Evolutionary conservation across 2,113 vertebrate genomes (phyloP), one percentile per base, ranked within the genome.

Genomic region (Crotalus viridis): DNA sequence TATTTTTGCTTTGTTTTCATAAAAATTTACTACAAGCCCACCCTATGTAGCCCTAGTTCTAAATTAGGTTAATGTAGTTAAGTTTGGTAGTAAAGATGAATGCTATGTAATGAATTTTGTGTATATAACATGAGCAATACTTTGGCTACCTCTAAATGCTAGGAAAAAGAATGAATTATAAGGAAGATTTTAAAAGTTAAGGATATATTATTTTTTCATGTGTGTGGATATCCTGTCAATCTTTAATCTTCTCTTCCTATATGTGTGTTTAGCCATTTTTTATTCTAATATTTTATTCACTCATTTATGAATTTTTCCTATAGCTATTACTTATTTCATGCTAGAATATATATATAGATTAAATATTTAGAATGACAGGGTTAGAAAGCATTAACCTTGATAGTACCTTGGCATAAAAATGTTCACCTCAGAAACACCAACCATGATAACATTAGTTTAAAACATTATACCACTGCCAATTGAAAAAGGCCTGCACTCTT

Each of bases 221-320:
- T 89, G 51, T 89, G 90, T 52, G 28, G 81, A 56, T 85, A 24
- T 88, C 87, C 8, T 24, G 19, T 51, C 12, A 92, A 5, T 22
- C 26, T 54, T n/a, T 61, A 48, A 55, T 92, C 48, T 9, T 74
- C 91, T 61, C 12, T 61, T 26, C 26, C 56, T 0, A 43, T 48
- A 85, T 24, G 10, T 17, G 28, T 46, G 43, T 43, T 33, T 0
- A 90, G 26, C 43, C 89, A 17, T 69, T 92, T 90, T 95, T 95
- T 94, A 95, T n/a, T 94, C 93, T 39, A 94, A 93, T 94, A 69
- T 96, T 93, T 96, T 95, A 95, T 94, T 96, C 95, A 95, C 96
- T 89, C 9, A 91, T 33, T 92, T 93, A 88, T 92, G 51, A 51
- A 88, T 94, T 17, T 94, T 61, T 85, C 93, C 89, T 96, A 64